Conservation (phyloP, 1,140 invertebrate genomes). For the Odontomachus brunneus region DNA sequence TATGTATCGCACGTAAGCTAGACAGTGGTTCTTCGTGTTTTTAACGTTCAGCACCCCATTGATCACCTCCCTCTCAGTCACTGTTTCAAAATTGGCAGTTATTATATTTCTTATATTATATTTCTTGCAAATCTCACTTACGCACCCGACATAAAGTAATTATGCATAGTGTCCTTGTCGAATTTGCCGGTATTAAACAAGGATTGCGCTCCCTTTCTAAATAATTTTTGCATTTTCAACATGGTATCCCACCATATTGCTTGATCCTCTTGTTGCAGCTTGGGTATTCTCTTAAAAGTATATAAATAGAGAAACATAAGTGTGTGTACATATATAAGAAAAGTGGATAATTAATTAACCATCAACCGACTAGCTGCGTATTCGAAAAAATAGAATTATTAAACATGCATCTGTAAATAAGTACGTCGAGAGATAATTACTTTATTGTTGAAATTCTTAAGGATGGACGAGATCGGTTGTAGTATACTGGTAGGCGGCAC, state of each 20-base stretch:
- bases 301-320: constrained; percentile 69
- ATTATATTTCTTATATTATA: neutral
- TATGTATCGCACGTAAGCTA: constrained; percentile 98
- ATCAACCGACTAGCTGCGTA: too few species aligned
- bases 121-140: too few species aligned
- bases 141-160: constrained; percentile 98
- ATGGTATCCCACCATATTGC: constrained; percentile 99
- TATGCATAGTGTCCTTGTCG: constrained; percentile 97
- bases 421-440: constrained; percentile 84
- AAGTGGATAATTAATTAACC: constrained; percentile 2
- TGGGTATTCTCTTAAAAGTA: constrained; percentile 91
- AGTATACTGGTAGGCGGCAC: constrained; percentile 96
- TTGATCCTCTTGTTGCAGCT: constrained; percentile 97
- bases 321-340: neutral
- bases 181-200: constrained; percentile 94
- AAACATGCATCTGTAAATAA: neutral
- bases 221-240: constrained; percentile 96
- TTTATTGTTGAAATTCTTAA: constrained; percentile 99
- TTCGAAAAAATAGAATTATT: neutral
- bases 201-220: constrained; percentile 95
- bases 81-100: constrained; percentile 85
- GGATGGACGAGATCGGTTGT: constrained; percentile 98
- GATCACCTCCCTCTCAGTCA: constrained; percentile 98
- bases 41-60: constrained; percentile 97
- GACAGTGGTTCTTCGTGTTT: constrained; percentile 97